Base-by-base conservation (phyloP, 2,797 vertebrate species). In the Siniperca obscura region DNA sequence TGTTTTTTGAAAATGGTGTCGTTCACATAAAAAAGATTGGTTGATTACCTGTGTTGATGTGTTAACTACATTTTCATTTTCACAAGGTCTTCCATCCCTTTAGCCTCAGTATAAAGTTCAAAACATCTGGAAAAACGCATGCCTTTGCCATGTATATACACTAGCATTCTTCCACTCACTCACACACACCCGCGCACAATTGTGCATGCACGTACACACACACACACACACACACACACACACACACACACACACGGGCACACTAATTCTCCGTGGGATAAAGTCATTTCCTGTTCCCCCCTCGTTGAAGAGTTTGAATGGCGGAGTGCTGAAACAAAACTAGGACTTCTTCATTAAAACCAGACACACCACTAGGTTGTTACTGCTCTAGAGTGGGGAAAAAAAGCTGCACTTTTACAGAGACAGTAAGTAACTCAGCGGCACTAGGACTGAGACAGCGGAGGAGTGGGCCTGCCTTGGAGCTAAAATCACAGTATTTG, bases 241-340 rank as follows among this genome's bases (percentile, higher is more conserved):
- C 80, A 78, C 67, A 57, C 69, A 53, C 74, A 69, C 61, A 84
- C 76, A 80, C 75, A 74, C 27, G 76, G 52, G 62, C 72, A 88
- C 38, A 71, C 74, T 66, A 88, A 93, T 93, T 92, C 95, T 92
- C 89, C n/a, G 57, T 90, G 93, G 94, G 90, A 95, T 95, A 92
- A 76, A 95, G 94, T 94, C 80, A 96, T 96, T 96, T 96, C 95
- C 95, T 94, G 93, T 59, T 78, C 86, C 68, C 79, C 79, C 79
- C 78, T 79, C 80, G 84, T 83, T 66, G n/a, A 78, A 83, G 62
- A 70, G 81, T 86, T 74, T 92, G 75, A 93, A 86, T 83, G 87
- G 86, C 84, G 88, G 87, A 87, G 82, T 83, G 87, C 89, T 90
- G 88, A 86, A 94, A 92, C 88, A 85, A 90, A 92, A 90, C 90